Evolutionary conservation across 2,113 vertebrate species (phyloP).

Genomic region (Halichoeres trimaculatus): DNA sequence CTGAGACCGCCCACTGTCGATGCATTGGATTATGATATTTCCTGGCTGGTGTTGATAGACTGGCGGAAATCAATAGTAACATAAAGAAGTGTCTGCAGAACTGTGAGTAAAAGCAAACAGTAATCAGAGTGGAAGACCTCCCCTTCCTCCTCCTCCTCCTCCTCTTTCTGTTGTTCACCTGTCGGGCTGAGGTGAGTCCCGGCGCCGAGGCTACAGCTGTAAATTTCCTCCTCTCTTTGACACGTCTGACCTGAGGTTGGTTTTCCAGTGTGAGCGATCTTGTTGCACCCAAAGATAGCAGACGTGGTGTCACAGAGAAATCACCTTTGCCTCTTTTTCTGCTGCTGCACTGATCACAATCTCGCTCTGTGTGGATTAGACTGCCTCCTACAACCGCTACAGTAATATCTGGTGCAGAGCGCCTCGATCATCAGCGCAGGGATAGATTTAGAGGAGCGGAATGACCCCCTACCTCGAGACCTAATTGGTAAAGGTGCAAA

Average conservation of each 20-base stretch:
- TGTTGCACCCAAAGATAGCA: slow-evolving; percentile 16
- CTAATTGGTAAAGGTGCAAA: no score
- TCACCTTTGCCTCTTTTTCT: slow-evolving; percentile 16
- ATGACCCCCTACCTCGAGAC: no score
- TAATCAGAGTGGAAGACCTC: background rate
- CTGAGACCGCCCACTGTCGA: slow-evolving; percentile 8
- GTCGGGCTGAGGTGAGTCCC: background rate
- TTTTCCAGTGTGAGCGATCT: slow-evolving; percentile 14
- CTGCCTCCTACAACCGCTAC: background rate
- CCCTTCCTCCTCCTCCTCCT: background rate
- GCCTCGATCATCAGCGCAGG: background rate
- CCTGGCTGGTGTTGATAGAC: slow-evolving; percentile 51
- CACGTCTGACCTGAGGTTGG: slow-evolving; percentile 13
- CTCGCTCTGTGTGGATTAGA: background rate
- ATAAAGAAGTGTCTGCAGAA: slow-evolving; percentile 39
- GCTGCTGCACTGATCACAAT: slow-evolving; percentile 15
- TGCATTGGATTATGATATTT: slow-evolving; percentile 28
- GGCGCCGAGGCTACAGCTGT: slow-evolving; percentile 6
- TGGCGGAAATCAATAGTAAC: slow-evolving; percentile 55
- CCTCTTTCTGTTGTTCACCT: background rate
- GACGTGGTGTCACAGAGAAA: slow-evolving; percentile 11
- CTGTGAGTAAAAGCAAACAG: background rate
- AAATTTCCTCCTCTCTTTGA: background rate
- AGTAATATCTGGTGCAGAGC: background rate
- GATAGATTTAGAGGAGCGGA: background rate